Conservation (phyloP, 2,113 vertebrate genomes). For the Haemorhous mexicanus region DNA sequence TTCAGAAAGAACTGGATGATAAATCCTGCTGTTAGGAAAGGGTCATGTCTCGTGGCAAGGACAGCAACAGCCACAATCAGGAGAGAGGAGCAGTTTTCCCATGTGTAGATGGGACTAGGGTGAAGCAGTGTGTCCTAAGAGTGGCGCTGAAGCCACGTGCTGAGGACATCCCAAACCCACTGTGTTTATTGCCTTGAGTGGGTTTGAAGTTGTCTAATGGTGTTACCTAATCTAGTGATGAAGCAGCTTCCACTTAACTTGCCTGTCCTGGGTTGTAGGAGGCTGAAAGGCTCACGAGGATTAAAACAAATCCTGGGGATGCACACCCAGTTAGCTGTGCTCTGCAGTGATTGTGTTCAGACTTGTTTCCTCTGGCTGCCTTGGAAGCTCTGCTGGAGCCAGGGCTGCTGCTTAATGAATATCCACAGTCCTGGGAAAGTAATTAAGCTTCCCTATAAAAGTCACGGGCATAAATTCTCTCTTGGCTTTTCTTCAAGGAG, state of each 20-base stretch:
- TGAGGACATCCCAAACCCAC: neutral
- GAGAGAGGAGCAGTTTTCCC: neutral
- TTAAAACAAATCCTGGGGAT: neutral
- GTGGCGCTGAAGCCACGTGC: neutral
- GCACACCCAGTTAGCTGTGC: constrained; percentile 8
- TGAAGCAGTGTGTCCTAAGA: neutral
- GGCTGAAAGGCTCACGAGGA: neutral
- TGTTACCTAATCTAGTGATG: neutral
- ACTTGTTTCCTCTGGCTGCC: constrained; percentile 25
- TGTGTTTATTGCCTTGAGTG: neutral
- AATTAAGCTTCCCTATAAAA: constrained; percentile 49
- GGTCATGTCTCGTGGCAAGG: rapidly evolving
- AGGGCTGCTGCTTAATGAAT: constrained; percentile 35
- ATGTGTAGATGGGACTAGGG: rapidly evolving
- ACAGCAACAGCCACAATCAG: neutral
- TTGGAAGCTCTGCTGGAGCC: constrained; percentile 12
- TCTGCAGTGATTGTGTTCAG: neutral
- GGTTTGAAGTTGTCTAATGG: neutral
- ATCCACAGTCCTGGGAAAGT: constrained; percentile 45
- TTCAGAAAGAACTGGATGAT: neutral
- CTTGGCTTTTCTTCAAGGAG: constrained; percentile 43
- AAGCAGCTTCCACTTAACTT: neutral
- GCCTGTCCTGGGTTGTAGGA: neutral
- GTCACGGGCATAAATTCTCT: constrained; percentile 30
- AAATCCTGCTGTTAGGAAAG: neutral